Percentiles rank a stretch among this genome's conserved stretches.
phyloP scores from a whole-genome alignment of 2,888 invertebrate species.

The Volucella bombylans region DNA sequence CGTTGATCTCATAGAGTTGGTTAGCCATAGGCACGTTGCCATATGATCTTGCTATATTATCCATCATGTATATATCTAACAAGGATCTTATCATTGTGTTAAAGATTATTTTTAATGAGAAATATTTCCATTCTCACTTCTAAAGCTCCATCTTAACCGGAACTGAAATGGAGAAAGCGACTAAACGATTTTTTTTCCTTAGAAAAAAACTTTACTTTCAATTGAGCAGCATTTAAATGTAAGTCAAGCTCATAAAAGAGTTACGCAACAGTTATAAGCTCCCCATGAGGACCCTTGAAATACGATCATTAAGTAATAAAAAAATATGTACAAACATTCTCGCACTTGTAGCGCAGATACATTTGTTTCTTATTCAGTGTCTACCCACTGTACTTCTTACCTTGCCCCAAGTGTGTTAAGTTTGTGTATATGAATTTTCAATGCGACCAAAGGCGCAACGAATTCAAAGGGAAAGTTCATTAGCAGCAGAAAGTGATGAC shows the following conservation, averaged over 20 bases:
- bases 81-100: no score
- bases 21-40: no score
- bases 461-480: conserved; percentile 58
- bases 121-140: not conserved
- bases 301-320: conserved; percentile 45
- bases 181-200: conserved; percentile 20
- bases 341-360: not conserved
- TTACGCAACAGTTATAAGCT: conserved; percentile 35
- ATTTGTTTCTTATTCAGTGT: no score
- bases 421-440: conserved; percentile 20
- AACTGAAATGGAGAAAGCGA: conserved; percentile 49
- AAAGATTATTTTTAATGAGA: not conserved
- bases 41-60: no score
- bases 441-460: conserved; percentile 24
- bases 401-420: conserved; percentile 19
- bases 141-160: not conserved
- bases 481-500: conserved; percentile 17
- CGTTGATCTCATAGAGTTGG: no score
- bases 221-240: conserved; percentile 39
- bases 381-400: no score
- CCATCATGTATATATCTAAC: no score
- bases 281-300: conserved; percentile 15
- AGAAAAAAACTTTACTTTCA: conserved; percentile 21
- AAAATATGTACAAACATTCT: conserved; percentile 2
- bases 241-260: conserved; percentile 13